A percentile compares a stretch with the other conserved stretches of the same genome.
Conservation (phyloP, 2,797 vertebrate genomes). For the Scolopax bukidnonensis region DNA sequence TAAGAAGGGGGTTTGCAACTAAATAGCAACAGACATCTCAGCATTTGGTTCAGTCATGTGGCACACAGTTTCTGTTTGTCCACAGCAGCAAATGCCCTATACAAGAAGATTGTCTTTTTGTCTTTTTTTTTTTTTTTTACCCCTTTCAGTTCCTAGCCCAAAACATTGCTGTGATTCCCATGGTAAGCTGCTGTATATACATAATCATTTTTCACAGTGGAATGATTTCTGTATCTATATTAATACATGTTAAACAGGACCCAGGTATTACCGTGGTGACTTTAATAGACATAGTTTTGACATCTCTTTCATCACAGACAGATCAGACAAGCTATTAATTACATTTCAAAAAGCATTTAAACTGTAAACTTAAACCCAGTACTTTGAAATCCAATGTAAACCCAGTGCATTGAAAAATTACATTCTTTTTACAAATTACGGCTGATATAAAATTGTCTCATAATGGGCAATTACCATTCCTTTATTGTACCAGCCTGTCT, state of each 20-base stretch:
- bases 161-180: not conserved
- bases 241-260: not conserved
- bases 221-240: not conserved
- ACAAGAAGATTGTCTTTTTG: not conserved
- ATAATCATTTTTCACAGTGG: not conserved
- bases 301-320: not conserved
- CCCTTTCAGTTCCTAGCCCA: not conserved
- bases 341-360: not conserved
- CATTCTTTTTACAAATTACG: not conserved
- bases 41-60: not conserved
- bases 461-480: not conserved
- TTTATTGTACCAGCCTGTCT: not conserved
- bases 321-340: not conserved
- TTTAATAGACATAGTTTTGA: not conserved
- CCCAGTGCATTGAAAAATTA: not conserved
- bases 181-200: not conserved
- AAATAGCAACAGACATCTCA: not conserved
- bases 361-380: not conserved
- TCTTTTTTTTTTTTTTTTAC: not conserved
- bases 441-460: not conserved
- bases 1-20: not conserved
- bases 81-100: not conserved
- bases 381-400: too few species aligned
- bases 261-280: not conserved
- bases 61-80: not conserved